A percentile compares a stretch with the other conserved stretches of the same genome.
These are phyloP conservation scores for Taenioides sp. DNA, from an alignment of 2,797 vertebrate genomes.

Conservation along the genomic window DNA sequence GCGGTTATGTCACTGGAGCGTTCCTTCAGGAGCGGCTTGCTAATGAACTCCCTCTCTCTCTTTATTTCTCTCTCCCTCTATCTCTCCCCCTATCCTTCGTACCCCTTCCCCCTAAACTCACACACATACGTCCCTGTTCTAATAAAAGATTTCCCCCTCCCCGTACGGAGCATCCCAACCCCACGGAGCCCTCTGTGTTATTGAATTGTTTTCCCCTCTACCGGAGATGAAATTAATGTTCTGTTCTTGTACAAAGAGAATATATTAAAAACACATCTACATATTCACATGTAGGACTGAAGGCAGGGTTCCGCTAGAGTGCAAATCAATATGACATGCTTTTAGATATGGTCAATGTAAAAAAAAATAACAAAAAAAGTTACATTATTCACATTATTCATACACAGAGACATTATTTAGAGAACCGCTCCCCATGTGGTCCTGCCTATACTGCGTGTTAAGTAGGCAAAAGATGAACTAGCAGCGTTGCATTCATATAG, in stretches of 20 bases:
- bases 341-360: background rate
- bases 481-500: background rate
- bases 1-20: constrained; percentile 56
- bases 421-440: background rate
- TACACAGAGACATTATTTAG: background rate
- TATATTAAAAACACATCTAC: constrained; percentile 29
- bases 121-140: constrained; percentile 37
- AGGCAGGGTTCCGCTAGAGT: background rate
- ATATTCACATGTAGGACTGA: background rate
- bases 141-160: constrained; percentile 52
- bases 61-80: constrained; percentile 18
- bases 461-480: background rate
- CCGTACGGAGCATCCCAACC: constrained; percentile 49
- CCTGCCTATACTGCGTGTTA: background rate
- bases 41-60: constrained; percentile 55
- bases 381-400: background rate
- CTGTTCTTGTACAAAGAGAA: constrained; percentile 28
- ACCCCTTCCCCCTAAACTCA: constrained; percentile 21
- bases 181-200: constrained; percentile 50
- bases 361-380: background rate
- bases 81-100: constrained; percentile 16
- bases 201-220: constrained; percentile 55
- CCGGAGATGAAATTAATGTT: constrained; percentile 52
- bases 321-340: background rate
- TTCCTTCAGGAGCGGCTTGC: constrained; percentile 44